These are phyloP conservation scores for Malurus melanocephalus DNA, from an alignment of 2,113 vertebrate species.

Conservation along the genomic window DNA sequence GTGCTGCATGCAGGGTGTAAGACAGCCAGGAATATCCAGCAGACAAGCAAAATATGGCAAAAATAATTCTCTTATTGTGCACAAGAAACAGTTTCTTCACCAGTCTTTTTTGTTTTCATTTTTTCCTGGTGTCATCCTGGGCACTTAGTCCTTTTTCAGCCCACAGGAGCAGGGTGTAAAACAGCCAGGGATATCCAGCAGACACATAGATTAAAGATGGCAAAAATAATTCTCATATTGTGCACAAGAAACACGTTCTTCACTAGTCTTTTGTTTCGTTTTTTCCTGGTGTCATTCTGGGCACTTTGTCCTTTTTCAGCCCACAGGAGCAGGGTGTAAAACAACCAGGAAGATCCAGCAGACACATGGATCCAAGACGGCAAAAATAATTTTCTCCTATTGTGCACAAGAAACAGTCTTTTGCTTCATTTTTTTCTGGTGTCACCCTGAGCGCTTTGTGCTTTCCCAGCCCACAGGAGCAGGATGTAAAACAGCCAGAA, in stretches of 20 bases:
- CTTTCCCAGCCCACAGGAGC: background rate
- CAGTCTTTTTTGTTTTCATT: background rate
- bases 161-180: background rate
- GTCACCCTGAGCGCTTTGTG: rapidly evolving
- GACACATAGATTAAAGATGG: background rate
- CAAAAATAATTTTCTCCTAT: rapidly evolving
- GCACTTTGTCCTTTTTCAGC: background rate
- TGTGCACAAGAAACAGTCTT: too few species aligned
- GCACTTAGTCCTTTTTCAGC: background rate
- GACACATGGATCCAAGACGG: background rate
- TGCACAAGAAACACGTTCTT: rapidly evolving
- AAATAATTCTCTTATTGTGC: rapidly evolving
- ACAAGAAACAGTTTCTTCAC: background rate
- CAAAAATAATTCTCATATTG: background rate
- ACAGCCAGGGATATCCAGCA: background rate
- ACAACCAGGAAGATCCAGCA: background rate
- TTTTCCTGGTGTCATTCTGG: rapidly evolving
- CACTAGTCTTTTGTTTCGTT: background rate
- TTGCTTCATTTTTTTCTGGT: background rate
- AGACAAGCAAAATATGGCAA: background rate
- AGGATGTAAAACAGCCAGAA: background rate
- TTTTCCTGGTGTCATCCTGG: rapidly evolving
- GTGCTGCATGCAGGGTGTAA: background rate
- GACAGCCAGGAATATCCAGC: background rate
- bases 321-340: background rate